phyloP scores from a whole-genome alignment of 1,140 invertebrate genomes.

The Ganaspis sp. region DNA sequence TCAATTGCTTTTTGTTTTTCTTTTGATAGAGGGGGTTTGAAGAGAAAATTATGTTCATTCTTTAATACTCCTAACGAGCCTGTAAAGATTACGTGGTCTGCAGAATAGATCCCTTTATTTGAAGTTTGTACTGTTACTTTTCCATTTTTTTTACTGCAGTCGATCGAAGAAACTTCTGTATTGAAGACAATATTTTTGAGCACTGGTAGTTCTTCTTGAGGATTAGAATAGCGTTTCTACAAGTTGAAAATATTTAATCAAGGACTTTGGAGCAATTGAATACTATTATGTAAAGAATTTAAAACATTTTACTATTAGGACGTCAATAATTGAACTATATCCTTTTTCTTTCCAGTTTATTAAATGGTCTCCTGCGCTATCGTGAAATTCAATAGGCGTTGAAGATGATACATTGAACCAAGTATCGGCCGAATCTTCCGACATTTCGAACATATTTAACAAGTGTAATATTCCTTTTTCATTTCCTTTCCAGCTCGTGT shows the following conservation, averaged over 20 bases:
- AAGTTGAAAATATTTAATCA: neutral
- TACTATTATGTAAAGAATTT: no score
- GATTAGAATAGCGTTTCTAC: slow-evolving; percentile 51
- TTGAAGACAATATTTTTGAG: slow-evolving; percentile 63
- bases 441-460: no score
- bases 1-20: slow-evolving; percentile 66
- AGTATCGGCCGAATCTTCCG: no score
- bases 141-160: slow-evolving; percentile 55
- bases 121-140: slow-evolving; percentile 61
- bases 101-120: slow-evolving; percentile 61
- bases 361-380: no score
- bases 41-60: slow-evolving; percentile 63
- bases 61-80: slow-evolving; percentile 75
- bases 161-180: slow-evolving; percentile 62
- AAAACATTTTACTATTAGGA: no score
- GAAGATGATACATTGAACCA: no score
- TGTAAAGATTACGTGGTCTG: slow-evolving; percentile 74
- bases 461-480: no score
- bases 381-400: no score
- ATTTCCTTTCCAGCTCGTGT: no score
- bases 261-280: no score
- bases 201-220: slow-evolving; percentile 59
- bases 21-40: slow-evolving; percentile 65
- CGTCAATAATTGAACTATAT: no score
- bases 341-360: no score